A percentile compares a stretch with the other conserved stretches of the same genome.
phyloP scores from a whole-genome alignment of 2,113 vertebrate genomes.

The Salvator merianae region DNA sequence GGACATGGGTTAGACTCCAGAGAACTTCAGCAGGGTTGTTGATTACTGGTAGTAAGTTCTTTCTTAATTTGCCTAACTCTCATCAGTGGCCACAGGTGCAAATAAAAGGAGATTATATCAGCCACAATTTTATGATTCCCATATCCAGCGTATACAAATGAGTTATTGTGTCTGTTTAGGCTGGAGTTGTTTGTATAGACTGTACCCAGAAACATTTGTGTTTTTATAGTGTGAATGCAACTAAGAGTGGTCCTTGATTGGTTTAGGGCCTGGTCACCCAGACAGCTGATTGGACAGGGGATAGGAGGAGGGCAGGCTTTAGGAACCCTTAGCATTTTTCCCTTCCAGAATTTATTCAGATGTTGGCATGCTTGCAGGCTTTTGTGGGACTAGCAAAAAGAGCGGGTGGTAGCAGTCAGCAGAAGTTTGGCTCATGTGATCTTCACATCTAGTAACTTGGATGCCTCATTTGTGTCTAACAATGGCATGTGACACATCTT shows the following conservation, averaged over 20 bases:
- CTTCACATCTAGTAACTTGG: background rate
- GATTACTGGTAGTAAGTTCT: background rate
- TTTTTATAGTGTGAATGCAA: background rate
- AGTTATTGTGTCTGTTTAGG: background rate
- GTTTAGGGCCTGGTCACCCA: background rate
- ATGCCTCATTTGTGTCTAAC: no score
- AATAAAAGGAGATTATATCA: background rate
- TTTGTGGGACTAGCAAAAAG: no score
- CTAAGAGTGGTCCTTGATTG: no score
- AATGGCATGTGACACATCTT: background rate
- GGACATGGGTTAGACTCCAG: slow-evolving; percentile 54
- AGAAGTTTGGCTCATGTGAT: background rate
- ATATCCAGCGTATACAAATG: background rate
- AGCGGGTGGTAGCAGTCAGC: background rate
- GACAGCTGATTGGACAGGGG: no score
- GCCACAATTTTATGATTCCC: background rate
- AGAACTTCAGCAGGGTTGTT: slow-evolving; percentile 59
- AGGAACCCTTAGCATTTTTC: no score
- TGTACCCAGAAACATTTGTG: background rate
- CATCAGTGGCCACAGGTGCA: slow-evolving; percentile 26
- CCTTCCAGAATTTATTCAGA: no score
- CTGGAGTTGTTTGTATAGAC: slow-evolving; percentile 4
- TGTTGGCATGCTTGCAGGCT: no score
- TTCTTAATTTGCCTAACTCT: slow-evolving; percentile 40
- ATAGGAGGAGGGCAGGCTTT: no score